phyloP scores from a whole-genome alignment of 1,140 invertebrate genomes.

The Colletes gigas region DNA sequence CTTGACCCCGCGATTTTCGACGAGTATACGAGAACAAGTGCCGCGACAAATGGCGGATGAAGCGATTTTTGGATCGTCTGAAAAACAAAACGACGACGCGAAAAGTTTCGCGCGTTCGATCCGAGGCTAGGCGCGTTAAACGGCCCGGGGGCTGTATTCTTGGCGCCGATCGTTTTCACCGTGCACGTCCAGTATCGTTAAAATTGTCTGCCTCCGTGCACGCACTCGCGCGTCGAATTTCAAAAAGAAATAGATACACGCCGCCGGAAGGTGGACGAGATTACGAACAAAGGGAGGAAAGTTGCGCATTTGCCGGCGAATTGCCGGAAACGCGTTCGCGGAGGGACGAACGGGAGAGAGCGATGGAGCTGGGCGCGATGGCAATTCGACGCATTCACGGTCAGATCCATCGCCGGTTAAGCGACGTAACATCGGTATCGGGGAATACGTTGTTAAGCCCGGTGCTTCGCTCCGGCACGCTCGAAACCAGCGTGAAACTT shows the following conservation, averaged over 20 bases:
- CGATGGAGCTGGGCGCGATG: conserved; percentile 39
- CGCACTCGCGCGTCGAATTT: neutral
- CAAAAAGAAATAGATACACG: neutral
- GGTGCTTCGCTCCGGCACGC: conserved; percentile 18
- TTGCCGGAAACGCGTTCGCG: neutral
- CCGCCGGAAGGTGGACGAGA: neutral
- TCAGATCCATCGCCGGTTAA: conserved; percentile 57
- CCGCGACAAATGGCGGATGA: no score
- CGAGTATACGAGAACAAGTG: no score
- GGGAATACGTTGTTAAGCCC: conserved; percentile 45
- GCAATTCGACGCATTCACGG: conserved; percentile 56
- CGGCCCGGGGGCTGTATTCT: neutral
- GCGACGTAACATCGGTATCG: conserved; percentile 44
- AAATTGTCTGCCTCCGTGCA: neutral
- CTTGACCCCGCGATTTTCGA: no score
- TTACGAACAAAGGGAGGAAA: neutral
- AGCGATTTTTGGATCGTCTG: no score
- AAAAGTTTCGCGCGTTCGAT: no score
- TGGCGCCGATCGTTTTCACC: neutral
- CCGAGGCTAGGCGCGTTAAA: no score
- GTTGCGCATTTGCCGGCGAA: neutral
- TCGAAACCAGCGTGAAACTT: conserved; percentile 51
- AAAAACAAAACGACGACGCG: no score
- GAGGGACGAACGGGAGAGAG: neutral
- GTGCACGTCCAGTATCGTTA: no score